A percentile compares a stretch with the other conserved stretches of the same genome.
phyloP scores from a whole-genome alignment of 2,888 invertebrate species.

The Dicroscelio sp. region DNA sequence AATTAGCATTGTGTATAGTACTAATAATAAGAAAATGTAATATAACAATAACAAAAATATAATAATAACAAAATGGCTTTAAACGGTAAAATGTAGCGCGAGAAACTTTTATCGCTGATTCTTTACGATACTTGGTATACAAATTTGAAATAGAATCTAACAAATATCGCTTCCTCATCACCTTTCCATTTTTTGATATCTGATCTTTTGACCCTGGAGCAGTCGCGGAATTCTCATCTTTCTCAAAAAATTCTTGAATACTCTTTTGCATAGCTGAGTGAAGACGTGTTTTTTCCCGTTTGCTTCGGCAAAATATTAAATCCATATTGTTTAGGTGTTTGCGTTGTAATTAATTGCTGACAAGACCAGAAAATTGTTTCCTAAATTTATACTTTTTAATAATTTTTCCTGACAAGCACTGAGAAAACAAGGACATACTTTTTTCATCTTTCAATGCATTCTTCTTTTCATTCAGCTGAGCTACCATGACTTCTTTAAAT shows the following conservation, averaged over 20 bases:
- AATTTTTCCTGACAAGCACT: conserved; percentile 44
- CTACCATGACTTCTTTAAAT: conserved; percentile 27
- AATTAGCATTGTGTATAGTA: too few species aligned
- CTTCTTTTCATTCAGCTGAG: conserved; percentile 32
- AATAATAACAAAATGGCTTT: too few species aligned
- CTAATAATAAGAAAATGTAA: too few species aligned
- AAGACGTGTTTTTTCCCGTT: conserved; percentile 4
- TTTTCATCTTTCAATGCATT: conserved; percentile 8
- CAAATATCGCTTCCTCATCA: conserved; percentile 55
- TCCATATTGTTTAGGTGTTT: conserved; percentile 7
- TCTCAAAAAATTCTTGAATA: conserved; percentile 55
- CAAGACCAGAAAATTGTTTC: not conserved
- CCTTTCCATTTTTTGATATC: conserved; percentile 43
- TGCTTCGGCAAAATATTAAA: conserved; percentile 15
- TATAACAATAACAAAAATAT: too few species aligned
- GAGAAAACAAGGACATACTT: conserved; percentile 29
- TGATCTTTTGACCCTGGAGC: conserved; percentile 59
- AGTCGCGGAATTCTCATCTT: conserved; percentile 60
- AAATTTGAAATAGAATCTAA: conserved; percentile 58
- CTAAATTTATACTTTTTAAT: conserved; percentile 43
- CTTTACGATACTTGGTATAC: conserved; percentile 57
- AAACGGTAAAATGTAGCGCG: too few species aligned
- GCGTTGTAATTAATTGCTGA: conserved; percentile 6
- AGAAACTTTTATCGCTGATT: too few species aligned
- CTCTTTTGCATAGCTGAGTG: conserved; percentile 14